A percentile compares a stretch with the other conserved stretches of the same genome.
phyloP scores from a whole-genome alignment of 2,797 vertebrate species.

The Falco peregrinus region DNA sequence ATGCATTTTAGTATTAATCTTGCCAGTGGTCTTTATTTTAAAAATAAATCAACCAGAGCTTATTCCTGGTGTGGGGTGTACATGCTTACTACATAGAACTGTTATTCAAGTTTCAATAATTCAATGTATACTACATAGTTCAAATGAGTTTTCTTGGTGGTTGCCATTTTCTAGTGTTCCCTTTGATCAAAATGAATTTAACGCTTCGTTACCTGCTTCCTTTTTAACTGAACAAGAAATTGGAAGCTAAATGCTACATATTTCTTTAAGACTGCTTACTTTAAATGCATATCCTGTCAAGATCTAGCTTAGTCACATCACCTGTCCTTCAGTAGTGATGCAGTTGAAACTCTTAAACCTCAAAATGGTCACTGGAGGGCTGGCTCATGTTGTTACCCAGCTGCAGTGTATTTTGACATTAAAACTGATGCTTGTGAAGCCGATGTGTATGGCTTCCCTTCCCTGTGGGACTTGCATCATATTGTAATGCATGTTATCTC shows the following conservation, averaged over 20 bases:
- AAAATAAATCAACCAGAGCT: not conserved
- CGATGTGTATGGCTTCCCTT: not conserved
- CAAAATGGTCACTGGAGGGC: not conserved
- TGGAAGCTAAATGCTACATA: not conserved
- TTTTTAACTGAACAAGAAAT: not conserved
- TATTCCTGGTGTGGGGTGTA: not conserved
- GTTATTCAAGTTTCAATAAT: not conserved
- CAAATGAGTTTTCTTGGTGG: not conserved
- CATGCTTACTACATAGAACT: not conserved
- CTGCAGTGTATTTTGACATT: not conserved
- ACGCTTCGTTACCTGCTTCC: not conserved
- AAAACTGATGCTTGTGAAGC: not conserved
- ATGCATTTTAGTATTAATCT: slow-evolving; percentile 75
- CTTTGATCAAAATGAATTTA: not conserved
- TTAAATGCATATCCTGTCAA: not conserved
- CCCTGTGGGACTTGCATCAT: rapidly evolving
- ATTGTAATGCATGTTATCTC: not conserved
- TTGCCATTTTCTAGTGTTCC: not conserved
- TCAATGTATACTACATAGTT: not conserved
- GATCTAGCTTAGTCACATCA: not conserved
- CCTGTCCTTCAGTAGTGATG: not conserved
- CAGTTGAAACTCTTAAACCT: not conserved
- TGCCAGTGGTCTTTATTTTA: slow-evolving; percentile 23
- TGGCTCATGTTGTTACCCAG: not conserved
- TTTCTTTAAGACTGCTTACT: not conserved